These are phyloP conservation scores for Spodoptera litura DNA, from an alignment of 1,140 invertebrate species.

Conservation along the genomic window DNA sequence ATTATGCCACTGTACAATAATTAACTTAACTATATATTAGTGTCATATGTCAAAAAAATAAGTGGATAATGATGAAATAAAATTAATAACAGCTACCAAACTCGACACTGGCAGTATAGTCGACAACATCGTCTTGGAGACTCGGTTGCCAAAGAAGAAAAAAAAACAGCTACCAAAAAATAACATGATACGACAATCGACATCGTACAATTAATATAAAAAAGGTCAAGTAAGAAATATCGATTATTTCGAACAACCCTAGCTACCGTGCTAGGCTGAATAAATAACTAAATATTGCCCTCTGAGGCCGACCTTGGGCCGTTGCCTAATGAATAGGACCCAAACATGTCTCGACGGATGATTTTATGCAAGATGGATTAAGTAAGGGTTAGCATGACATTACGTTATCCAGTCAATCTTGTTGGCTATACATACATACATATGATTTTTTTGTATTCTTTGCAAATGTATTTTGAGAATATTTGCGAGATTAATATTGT, in stretches of 20 bases:
- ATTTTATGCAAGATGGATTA: constrained; percentile 20
- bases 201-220: constrained; percentile 2
- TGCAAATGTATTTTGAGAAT: too few relatives aligned
- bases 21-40: too few relatives aligned
- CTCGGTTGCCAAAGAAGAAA: too few relatives aligned
- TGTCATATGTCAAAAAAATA: too few relatives aligned
- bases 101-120: too few relatives aligned
- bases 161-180: neutral
- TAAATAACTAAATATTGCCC: constrained; percentile 24
- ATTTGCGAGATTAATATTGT: too few relatives aligned
- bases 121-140: too few relatives aligned
- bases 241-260: constrained; percentile 19
- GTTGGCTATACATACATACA: neutral
- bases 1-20: too few relatives aligned
- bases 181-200: neutral
- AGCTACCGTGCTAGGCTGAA: constrained; percentile 3
- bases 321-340: neutral
- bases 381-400: neutral
- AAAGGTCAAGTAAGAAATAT: neutral
- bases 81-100: too few relatives aligned
- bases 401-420: neutral
- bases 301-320: constrained; percentile 20
- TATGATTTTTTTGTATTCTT: neutral
- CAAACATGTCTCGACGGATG: neutral
- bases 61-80: too few relatives aligned